phyloP scores from a whole-genome alignment of 2,113 vertebrate species.

The Planiliza haematocheilus region DNA sequence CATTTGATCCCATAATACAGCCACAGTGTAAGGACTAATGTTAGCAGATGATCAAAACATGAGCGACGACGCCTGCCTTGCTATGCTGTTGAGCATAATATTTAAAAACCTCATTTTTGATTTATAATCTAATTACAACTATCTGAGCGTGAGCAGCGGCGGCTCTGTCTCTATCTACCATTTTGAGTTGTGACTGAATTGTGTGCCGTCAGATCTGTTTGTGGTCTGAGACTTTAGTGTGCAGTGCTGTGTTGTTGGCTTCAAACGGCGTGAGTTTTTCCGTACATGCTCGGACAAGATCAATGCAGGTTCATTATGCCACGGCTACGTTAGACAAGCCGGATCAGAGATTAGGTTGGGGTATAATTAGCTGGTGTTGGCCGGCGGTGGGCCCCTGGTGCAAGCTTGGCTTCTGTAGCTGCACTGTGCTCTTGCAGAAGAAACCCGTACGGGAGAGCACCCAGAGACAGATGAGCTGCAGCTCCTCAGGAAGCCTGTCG shows the following conservation, averaged over 20 bases:
- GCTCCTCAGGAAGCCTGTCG: constrained; percentile 92
- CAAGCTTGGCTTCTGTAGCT: constrained; percentile 90
- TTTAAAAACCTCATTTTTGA: constrained; percentile 7
- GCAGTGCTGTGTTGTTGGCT: constrained; percentile 41
- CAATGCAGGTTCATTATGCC: not conserved
- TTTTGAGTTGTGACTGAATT: constrained; percentile 24
- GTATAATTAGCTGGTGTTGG: constrained; percentile 42
- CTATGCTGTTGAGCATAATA: constrained; percentile 42
- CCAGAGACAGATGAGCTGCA: constrained; percentile 95
- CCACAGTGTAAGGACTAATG: constrained; percentile 6
- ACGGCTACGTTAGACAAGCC: constrained; percentile 4
- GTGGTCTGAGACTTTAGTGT: constrained; percentile 35
- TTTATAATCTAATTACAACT: constrained; percentile 8
- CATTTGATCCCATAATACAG: constrained; percentile 19
- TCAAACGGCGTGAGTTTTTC: constrained; percentile 8
- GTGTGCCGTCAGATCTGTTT: not conserved
- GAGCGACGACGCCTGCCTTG: constrained; percentile 8
- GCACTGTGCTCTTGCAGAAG: constrained; percentile 98
- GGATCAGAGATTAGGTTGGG: constrained; percentile 23
- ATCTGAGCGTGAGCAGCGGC: not conserved
- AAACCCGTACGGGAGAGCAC: constrained; percentile 94
- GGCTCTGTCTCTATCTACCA: not conserved
- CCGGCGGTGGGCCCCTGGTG: constrained; percentile 63
- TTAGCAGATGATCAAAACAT: constrained; percentile 5
- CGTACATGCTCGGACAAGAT: not conserved